Evolutionary conservation across 2,888 invertebrate species (phyloP).

Genomic region (Drosophila falleni): DNA sequence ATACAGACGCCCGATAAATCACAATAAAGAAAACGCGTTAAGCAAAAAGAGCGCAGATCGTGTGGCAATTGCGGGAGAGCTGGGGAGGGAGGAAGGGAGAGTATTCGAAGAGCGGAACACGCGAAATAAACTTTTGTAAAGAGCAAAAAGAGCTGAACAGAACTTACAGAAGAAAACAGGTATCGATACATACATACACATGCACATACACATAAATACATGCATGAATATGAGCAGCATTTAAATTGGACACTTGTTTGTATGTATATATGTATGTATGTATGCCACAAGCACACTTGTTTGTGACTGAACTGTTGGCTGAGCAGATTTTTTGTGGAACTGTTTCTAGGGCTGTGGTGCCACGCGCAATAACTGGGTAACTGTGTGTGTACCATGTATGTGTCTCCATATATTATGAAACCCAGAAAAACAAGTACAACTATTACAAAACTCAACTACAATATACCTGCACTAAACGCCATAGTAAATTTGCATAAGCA

Average conservation of each 20-base stretch:
- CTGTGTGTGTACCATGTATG: conserved; percentile 5
- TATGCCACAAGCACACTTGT: conserved; percentile 15
- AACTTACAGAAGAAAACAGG: conserved; percentile 58
- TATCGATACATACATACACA: conserved; percentile 34
- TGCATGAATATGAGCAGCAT: conserved; percentile 23
- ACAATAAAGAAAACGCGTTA: conserved; percentile 33
- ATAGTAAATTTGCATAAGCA: too few species aligned
- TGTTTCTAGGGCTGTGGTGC: conserved; percentile 45
- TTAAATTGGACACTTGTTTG: conserved; percentile 31
- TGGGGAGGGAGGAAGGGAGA: neutral
- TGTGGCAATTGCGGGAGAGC: neutral
- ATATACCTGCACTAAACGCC: conserved; percentile 26
- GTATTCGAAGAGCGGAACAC: conserved; percentile 57
- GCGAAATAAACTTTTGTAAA: conserved; percentile 54
- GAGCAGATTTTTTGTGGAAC: conserved; percentile 62
- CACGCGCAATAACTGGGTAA: conserved; percentile 45
- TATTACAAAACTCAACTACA: conserved; percentile 10
- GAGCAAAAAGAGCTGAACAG: conserved; percentile 53
- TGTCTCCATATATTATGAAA: conserved; percentile 19
- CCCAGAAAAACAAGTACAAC: conserved; percentile 24
- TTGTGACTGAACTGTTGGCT: conserved; percentile 51
- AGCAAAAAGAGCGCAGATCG: conserved; percentile 32
- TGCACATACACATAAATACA: conserved; percentile 5
- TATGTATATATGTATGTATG: conserved; percentile 20
- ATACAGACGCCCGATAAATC: conserved; percentile 26